Percentiles rank a stretch among this genome's conserved stretches.
phyloP scores from a whole-genome alignment of 92 coral and sea anemone genomes.

The Diadumene lineata region DNA sequence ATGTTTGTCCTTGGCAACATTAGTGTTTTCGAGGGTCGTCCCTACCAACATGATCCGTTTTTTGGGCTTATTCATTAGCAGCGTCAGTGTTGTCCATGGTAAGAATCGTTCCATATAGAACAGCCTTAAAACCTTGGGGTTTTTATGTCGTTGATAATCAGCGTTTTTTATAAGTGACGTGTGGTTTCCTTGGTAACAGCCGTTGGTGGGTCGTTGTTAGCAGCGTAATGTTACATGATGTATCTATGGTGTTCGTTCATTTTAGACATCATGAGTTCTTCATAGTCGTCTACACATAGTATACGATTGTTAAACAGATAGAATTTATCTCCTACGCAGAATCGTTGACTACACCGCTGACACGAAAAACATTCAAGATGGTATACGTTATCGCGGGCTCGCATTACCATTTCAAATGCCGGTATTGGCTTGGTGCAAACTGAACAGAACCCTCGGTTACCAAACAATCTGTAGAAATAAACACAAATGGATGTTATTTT shows the following conservation, averaged over 20 bases:
- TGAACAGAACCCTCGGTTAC: conserved; percentile 88
- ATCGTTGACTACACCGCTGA: conserved; percentile 94
- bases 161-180: too few species aligned
- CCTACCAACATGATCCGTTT: too few species aligned
- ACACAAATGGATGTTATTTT: background rate
- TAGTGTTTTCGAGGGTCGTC: background rate
- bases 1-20: background rate
- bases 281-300: conserved; percentile 92
- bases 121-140: too few species aligned
- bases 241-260: conserved; percentile 65
- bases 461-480: conserved; percentile 73
- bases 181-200: too few species aligned
- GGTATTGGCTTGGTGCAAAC: conserved; percentile 96
- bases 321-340: conserved; percentile 98
- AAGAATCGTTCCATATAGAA: too few species aligned
- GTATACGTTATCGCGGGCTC: conserved; percentile 93
- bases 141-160: too few species aligned
- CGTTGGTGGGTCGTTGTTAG: too few species aligned
- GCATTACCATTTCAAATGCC: conserved; percentile 99
- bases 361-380: conserved; percentile 98
- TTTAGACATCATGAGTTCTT: conserved; percentile 81
- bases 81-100: too few species aligned
- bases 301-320: conserved; percentile 87
- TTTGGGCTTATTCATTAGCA: too few species aligned
- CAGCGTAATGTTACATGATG: conserved; percentile 63